Evolutionary conservation across 2,113 vertebrate species (phyloP).

Genomic region (Sinocyclocheilus maitianheensis): DNA sequence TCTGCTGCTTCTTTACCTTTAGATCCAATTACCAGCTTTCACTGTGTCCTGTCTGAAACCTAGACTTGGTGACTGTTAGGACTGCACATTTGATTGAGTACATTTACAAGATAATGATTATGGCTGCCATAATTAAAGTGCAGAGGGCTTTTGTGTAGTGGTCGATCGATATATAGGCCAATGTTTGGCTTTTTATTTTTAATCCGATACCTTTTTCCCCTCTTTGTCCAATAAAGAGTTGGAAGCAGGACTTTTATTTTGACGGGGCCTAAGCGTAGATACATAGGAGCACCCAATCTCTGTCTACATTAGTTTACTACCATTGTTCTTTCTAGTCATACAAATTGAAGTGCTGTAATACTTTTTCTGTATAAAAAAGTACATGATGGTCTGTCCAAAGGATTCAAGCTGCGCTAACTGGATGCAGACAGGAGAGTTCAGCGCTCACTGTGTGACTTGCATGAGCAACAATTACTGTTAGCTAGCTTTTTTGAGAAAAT

Average conservation of each 20-base stretch:
- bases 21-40: constrained; percentile 29
- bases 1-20: constrained; percentile 1
- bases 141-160: not conserved
- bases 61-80: not conserved
- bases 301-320: not conserved
- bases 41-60: not conserved
- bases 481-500: too few relatives aligned
- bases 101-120: not conserved
- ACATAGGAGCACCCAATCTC: too few relatives aligned
- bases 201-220: not conserved
- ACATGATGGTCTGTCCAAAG: too few relatives aligned
- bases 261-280: not conserved
- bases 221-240: not conserved
- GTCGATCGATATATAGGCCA: not conserved
- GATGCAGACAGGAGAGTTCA: too few relatives aligned
- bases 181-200: not conserved
- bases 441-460: too few relatives aligned
- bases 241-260: not conserved
- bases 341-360: too few relatives aligned
- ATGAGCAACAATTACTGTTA: too few relatives aligned
- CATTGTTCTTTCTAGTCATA: too few relatives aligned
- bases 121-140: not conserved
- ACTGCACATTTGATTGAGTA: not conserved
- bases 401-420: too few relatives aligned
- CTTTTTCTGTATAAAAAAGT: too few relatives aligned